Percentiles rank a stretch among this genome's conserved stretches.
phyloP scores from a whole-genome alignment of 1,140 invertebrate genomes.

The Hycleus phaleratus region DNA sequence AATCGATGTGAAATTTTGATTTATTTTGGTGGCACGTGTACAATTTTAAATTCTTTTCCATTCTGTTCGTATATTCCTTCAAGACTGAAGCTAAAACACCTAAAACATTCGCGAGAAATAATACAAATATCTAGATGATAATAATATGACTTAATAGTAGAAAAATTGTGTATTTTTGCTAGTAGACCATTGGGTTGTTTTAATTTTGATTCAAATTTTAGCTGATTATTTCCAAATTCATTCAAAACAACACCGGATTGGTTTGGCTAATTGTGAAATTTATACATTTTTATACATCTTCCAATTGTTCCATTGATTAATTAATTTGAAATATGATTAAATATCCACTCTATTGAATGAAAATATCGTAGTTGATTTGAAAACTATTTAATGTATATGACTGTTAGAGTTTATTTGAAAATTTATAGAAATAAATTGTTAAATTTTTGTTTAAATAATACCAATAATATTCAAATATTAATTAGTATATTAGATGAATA shows the following conservation, averaged over 20 bases:
- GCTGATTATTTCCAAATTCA: not conserved
- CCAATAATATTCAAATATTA: too few species aligned
- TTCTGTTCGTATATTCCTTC: not conserved
- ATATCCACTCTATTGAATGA: not conserved
- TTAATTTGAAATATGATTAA: not conserved
- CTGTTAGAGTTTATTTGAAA: conserved; percentile 12
- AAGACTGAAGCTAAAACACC: conserved; percentile 13
- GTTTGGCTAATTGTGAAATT: not conserved
- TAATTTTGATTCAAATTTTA: conserved; percentile 1
- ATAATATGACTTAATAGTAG: not conserved
- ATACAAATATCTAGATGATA: too few species aligned
- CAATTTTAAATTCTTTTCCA: conserved; percentile 1
- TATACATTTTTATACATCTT: not conserved
- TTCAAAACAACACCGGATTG: too few species aligned
- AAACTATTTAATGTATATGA: conserved; percentile 6
- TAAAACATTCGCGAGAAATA: not conserved
- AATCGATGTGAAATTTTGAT: too few species aligned
- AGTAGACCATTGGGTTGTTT: not conserved
- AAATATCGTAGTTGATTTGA: not conserved
- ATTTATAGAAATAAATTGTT: conserved; percentile 5
- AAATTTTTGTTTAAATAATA: not conserved
- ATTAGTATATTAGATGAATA: too few species aligned
- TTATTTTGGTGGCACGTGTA: conserved; percentile 12
- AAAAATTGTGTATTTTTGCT: conserved; percentile 13
- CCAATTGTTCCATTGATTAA: not conserved